Percentiles rank a stretch among this genome's conserved stretches.
These are phyloP conservation scores for Cantharis rustica DNA, from an alignment of 2,888 invertebrate genomes.

Conservation along the genomic window DNA sequence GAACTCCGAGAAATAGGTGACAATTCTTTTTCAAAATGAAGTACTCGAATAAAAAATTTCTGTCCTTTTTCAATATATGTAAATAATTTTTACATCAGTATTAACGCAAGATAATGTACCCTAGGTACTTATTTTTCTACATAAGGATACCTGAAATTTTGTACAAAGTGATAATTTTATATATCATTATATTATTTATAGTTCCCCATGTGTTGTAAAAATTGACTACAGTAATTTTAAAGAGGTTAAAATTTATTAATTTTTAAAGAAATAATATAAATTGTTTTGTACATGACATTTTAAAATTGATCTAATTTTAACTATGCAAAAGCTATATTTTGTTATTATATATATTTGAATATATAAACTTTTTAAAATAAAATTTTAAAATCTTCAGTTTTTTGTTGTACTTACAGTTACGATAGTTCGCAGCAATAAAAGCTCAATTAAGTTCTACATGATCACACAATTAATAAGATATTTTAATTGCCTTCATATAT, in stretches of 20 bases:
- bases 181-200: not conserved
- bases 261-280: not conserved
- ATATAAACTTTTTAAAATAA: not conserved
- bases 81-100: not conserved
- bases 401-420: not conserved
- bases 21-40: not conserved
- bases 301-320: not conserved
- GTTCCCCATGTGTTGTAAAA: not conserved
- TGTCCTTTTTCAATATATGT: not conserved
- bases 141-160: not conserved
- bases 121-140: not conserved
- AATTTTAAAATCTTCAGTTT: not conserved
- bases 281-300: not conserved
- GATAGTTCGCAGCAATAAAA: not conserved
- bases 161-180: not conserved
- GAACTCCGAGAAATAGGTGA: not conserved
- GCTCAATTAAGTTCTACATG: not conserved
- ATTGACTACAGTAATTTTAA: not conserved
- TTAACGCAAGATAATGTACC: not conserved
- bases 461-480: not conserved
- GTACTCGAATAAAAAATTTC: not conserved
- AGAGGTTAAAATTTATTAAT: not conserved
- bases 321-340: not conserved
- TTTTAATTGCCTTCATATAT: not conserved
- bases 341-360: not conserved